Conservation (phyloP, 2,113 vertebrate species). For the Paradisaea rubra region DNA sequence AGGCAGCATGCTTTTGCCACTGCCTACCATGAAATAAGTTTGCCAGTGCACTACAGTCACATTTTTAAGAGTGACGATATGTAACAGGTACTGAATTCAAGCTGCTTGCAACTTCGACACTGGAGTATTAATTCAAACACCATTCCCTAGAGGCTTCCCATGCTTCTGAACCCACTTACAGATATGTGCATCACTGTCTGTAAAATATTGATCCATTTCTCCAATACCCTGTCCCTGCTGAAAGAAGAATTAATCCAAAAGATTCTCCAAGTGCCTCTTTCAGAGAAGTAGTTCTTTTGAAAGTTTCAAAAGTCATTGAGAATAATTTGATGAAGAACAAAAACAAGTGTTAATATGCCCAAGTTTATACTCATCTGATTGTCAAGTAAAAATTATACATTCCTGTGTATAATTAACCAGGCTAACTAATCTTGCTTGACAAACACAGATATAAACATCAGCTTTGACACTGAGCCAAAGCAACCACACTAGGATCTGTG, state of each 20-base stretch:
- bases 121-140: neutral
- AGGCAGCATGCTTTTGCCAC: neutral
- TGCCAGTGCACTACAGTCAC: neutral
- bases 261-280: neutral
- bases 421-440: constrained; percentile 72
- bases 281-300: neutral
- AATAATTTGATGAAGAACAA: constrained; percentile 1
- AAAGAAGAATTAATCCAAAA: neutral
- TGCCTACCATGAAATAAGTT: neutral
- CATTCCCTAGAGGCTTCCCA: neutral
- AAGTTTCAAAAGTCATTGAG: neutral
- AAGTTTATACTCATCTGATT: constrained; percentile 10
- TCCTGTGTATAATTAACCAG: constrained; percentile 70
- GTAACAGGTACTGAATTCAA: neutral
- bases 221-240: neutral
- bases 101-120: neutral
- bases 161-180: neutral
- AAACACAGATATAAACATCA: constrained; percentile 65
- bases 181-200: neutral
- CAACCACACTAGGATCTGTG: constrained; percentile 65
- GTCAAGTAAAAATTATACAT: constrained; percentile 53
- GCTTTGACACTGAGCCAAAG: constrained; percentile 61
- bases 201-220: neutral
- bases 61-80: neutral
- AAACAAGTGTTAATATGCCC: constrained; percentile 19